Evolutionary conservation across 1,140 invertebrate genomes (phyloP).

Genomic region (Pristionchus pacificus): DNA sequence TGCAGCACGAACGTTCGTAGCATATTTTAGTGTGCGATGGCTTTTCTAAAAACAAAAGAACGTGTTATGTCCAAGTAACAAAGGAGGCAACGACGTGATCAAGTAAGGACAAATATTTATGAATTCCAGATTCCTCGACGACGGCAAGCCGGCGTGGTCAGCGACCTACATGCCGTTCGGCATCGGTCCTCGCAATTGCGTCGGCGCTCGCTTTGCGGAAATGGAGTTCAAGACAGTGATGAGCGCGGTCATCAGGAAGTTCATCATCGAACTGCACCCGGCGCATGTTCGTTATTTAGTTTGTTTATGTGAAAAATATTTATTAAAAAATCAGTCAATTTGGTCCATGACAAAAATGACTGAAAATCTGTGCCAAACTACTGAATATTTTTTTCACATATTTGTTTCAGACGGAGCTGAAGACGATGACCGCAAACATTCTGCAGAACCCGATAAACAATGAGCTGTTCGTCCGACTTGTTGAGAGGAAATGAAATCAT

Average conservation of each 20-base stretch:
- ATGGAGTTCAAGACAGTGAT: slow-evolving; percentile 67
- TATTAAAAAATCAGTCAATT: too few relatives aligned
- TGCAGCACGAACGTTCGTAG: too few relatives aligned
- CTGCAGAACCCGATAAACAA: background rate
- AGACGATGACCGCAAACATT: background rate
- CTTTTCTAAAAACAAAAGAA: too few relatives aligned
- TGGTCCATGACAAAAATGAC: background rate
- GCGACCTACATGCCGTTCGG: slow-evolving; percentile 62
- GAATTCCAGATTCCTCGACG: background rate
- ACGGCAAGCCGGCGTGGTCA: slow-evolving; percentile 35
- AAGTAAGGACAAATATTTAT: background rate
- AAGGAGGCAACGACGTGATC: too few relatives aligned
- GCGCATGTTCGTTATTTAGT: background rate
- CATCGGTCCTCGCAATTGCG: slow-evolving; percentile 61
- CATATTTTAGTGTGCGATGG: too few relatives aligned
- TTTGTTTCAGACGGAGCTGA: background rate
- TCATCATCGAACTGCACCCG: background rate
- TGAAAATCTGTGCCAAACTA: too few relatives aligned
- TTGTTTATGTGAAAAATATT: too few relatives aligned
- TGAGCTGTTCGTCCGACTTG: background rate
- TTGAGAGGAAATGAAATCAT: too few relatives aligned
- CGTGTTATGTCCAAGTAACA: too few relatives aligned
- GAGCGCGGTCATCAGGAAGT: background rate
- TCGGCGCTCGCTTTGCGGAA: slow-evolving; percentile 67
- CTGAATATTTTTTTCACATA: too few relatives aligned